Evolutionary conservation across 2,888 invertebrate species (phyloP).

Genomic region (Drosophila histrio): DNA sequence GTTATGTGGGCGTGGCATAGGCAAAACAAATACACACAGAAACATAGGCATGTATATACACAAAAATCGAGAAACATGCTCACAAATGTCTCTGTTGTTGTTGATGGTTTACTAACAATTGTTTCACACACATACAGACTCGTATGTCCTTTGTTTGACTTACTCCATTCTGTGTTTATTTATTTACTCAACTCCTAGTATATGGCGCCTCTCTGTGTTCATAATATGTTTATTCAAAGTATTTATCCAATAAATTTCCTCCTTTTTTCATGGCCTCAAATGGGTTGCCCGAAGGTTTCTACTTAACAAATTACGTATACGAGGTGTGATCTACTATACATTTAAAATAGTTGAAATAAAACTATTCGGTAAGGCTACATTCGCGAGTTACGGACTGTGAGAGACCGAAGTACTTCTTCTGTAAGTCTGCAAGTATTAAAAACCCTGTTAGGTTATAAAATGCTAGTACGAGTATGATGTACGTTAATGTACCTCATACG

Average conservation of each 20-base stretch:
- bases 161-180: constrained; percentile 60
- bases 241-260: constrained; percentile 61
- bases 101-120: constrained; percentile 42
- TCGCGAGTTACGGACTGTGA: too few relatives aligned
- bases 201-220: constrained; percentile 25
- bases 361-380: too few relatives aligned
- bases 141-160: constrained; percentile 59
- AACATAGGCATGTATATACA: neutral
- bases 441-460: too few relatives aligned
- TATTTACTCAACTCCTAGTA: constrained; percentile 59
- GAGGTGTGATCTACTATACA: neutral
- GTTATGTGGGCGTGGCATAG: constrained; percentile 13
- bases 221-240: constrained; percentile 71
- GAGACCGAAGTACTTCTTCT: too few relatives aligned
- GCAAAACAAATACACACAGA: constrained; percentile 1
- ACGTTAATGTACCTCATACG: too few relatives aligned
- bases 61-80: constrained; percentile 43
- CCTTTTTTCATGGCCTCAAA: neutral
- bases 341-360: neutral
- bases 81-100: constrained; percentile 38
- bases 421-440: too few relatives aligned
- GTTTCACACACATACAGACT: constrained; percentile 21
- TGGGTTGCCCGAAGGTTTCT: neutral
- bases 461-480: too few relatives aligned
- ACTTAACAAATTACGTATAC: constrained; percentile 25